Conservation (phyloP, 2,113 vertebrate species). For the Dinomys branickii region DNA sequence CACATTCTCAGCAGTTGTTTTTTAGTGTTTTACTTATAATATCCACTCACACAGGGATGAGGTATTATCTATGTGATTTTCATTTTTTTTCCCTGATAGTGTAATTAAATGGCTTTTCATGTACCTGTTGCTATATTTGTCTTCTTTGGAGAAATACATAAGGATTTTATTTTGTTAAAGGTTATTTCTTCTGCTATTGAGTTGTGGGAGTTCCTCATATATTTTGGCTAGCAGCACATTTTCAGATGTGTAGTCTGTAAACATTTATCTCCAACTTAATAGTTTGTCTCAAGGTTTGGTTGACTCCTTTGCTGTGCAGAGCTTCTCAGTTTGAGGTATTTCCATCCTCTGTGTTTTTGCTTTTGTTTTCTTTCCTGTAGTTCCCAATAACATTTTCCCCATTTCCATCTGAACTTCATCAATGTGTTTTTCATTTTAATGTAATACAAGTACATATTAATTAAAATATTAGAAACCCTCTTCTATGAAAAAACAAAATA, state of each 20-base stretch:
- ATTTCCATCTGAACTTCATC: neutral
- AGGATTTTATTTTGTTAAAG: neutral
- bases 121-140: neutral
- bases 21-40: neutral
- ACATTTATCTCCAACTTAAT: neutral
- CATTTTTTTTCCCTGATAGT: neutral
- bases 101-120: neutral
- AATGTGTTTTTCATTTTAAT: neutral
- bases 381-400: neutral
- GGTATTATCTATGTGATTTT: neutral
- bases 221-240: neutral
- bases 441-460: neutral
- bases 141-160: neutral
- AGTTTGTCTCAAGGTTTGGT: neutral
- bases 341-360: neutral
- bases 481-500: neutral
- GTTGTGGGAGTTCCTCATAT: neutral
- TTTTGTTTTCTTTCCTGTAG: neutral
- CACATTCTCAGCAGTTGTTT: neutral
- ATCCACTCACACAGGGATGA: neutral
- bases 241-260: neutral
- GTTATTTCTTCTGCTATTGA: neutral
- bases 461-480: neutral
- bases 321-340: neutral
- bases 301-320: neutral